Base-by-base conservation (phyloP, 2,888 invertebrate species). In the Cryptophagus acutangulus region DNA sequence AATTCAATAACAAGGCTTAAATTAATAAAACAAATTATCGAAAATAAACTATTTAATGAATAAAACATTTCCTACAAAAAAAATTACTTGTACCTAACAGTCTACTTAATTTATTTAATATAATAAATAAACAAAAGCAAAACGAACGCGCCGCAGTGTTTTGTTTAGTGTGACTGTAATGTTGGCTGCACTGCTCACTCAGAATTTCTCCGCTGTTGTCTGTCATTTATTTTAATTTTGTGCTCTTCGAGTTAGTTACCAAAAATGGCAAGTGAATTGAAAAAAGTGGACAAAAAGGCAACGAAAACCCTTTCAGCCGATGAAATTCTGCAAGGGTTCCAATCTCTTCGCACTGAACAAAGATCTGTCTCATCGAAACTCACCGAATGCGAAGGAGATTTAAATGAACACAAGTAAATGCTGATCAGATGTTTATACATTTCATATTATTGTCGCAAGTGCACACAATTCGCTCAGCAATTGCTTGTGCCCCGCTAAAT, bases 371-470 rank as follows among this genome's bases (percentile, higher is more conserved):
- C 88, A 17, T 82, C 81, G 56, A 95, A 94, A 76, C 78, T 95
- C 46, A 84, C 88, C 1, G 94, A 96, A 72, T 74, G 96, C 58
- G 93, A 95, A 74, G 81, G 86, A 77, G 96, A 97, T 70, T 76
- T 90, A 46, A 93, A 90, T 67, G 96, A 97, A 72, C 95, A 96
- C 76, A 94, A 89, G 95, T 96, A 74, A 75, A 74, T 34, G 6
- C 14, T 9, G 8, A 29, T 9, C 17, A 34, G n/a, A 17, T 34
- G 34, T 9, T 26, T 13, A 26, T 5, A 31, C 5, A 8, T 31
- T 26, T 26, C 26, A 3, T 8, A 6, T 26, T 6, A 6, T 26
- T 26, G 3, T 12, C n/a, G n/a, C 3, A 26, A 26, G n/a, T n/a
- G 3, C n/a, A 3, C 26, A 26, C 9, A 3, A 3, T n/a, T 6